These are phyloP conservation scores for Echeneis naucrates DNA, from an alignment of 2,797 vertebrate genomes.

Conservation along the genomic window DNA sequence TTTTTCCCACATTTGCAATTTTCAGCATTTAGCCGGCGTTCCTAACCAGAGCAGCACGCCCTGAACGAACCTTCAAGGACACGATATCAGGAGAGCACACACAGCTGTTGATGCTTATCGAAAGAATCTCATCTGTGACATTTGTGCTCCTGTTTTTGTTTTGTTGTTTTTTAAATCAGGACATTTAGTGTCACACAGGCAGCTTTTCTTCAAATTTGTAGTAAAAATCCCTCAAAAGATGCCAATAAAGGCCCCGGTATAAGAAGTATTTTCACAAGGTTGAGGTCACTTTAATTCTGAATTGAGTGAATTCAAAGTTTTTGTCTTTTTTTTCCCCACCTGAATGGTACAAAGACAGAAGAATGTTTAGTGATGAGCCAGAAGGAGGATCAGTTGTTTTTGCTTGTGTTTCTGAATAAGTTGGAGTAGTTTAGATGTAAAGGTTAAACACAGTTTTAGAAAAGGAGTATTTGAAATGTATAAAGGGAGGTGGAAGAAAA, in stretches of 20 bases:
- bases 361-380: not conserved
- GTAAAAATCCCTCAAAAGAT: not conserved
- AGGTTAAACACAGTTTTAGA: no score
- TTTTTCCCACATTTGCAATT: conserved; percentile 43
- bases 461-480: no score
- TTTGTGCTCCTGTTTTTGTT: conserved; percentile 9
- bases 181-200: not conserved
- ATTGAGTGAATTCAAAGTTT: conserved; percentile 9
- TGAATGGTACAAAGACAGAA: not conserved
- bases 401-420: no score
- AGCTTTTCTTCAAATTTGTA: not conserved
- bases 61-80: conserved; percentile 33
- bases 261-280: not conserved
- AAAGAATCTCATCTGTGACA: conserved; percentile 7
- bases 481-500: no score
- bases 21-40: conserved; percentile 24
- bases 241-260: not conserved
- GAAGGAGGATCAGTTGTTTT: not conserved
- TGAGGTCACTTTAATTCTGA: conserved; percentile 1
- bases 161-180: no score
- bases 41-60: conserved; percentile 11
- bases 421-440: no score
- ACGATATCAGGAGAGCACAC: conserved; percentile 12
- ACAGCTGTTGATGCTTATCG: conserved; percentile 13
- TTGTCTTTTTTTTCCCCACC: conserved; percentile 1